Evolutionary conservation across 2,888 invertebrate species (phyloP), one percentile per base, ranked within the genome.

Genomic region (Eupithecia subfuscata): DNA sequence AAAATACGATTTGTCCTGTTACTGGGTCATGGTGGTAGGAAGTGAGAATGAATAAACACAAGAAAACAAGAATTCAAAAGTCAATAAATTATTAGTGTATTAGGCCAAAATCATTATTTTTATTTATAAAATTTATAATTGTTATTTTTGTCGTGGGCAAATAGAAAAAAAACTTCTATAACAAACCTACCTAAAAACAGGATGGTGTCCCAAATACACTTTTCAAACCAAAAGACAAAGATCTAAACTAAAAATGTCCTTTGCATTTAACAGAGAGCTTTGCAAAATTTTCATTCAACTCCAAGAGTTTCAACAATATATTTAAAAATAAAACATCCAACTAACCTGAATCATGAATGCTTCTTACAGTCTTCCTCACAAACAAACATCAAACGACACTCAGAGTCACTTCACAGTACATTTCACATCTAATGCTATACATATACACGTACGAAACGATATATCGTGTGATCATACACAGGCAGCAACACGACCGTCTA

Each of bases 341-440:
- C 94, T 91, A 84, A 95, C 95, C 94, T 95, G 94, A 92, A 95
- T 95, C 94, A 95, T 94, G 92, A 88, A 92, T 92, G 90, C 92
- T 87, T 85, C 89, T 88, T 84, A 79, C 81, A 81, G 79, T 85
- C 87, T 88, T 88, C 86, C 88, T 88, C 90, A 91, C 88, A 89
- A 90, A 90, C 86, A 90, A 89, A 88, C 91, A 91, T 91, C 85
- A 90, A 90, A 89, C 60, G 60, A 60, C 91, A 92, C 91, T 86
- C 83, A 89, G 85, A 83, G 87, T 88, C 94, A 94, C 94, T 91
- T 85, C 93, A 94, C 93, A 90, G 92, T 92, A 90, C 93, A 95
- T 94, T 89, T 91, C 93, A 94, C 93, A 90, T 89, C 84, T 86
- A 91, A 91, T 63, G 77, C 74, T 87, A 86, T 89, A 90, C 88